phyloP scores from a whole-genome alignment of 2,888 invertebrate genomes.

The Pollenia griseotomentosa region DNA sequence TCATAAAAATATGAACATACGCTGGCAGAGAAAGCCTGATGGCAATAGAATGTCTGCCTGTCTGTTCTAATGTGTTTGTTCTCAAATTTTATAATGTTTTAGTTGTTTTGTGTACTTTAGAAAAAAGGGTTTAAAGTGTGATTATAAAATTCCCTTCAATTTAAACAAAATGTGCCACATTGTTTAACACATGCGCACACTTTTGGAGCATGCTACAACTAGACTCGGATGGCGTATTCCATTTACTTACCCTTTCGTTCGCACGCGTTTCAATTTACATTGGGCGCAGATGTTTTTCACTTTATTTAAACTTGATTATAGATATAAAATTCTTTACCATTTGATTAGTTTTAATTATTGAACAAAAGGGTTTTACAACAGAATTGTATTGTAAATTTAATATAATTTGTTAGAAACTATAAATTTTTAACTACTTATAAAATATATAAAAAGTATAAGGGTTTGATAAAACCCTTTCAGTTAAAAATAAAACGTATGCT shows the following conservation, averaged over 20 bases:
- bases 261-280: constrained; percentile 69
- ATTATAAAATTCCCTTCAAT: constrained; percentile 13
- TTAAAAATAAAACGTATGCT: too few relatives aligned
- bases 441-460: too few relatives aligned
- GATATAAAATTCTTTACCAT: constrained; percentile 1
- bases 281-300: constrained; percentile 69
- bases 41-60: constrained; percentile 40
- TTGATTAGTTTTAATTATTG: constrained; percentile 35
- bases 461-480: too few relatives aligned
- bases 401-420: background rate
- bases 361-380: background rate
- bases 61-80: constrained; percentile 20
- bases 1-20: background rate
- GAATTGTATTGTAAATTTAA: background rate
- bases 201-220: constrained; percentile 49
- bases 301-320: constrained; percentile 32
- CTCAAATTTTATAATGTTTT: constrained; percentile 39
- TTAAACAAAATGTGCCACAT: background rate
- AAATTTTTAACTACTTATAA: background rate
- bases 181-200: constrained; percentile 11
- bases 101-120: background rate
- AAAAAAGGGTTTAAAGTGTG: constrained; percentile 48
- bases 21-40: constrained; percentile 25
- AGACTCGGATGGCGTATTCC: background rate
- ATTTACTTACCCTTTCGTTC: constrained; percentile 41